Base-by-base conservation (phyloP, 2,888 invertebrate genomes). In the Tridacna gigas region DNA sequence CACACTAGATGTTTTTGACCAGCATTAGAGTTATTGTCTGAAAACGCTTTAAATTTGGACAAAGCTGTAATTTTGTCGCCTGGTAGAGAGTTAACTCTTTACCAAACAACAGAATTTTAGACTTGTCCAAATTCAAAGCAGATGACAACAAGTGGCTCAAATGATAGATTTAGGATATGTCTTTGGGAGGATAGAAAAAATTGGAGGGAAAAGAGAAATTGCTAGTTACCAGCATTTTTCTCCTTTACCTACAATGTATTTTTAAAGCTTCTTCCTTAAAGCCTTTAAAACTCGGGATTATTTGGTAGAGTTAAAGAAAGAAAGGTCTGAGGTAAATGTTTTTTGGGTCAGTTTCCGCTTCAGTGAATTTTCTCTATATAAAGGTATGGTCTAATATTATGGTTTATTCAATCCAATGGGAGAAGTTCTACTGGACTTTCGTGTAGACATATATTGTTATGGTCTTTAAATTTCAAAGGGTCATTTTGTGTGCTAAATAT, bases 371-470 rank as follows among this genome's bases (percentile, higher is more conserved):
- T 45, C 69, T 47, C 13, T 69, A n/a, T 47, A 45, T 69, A 69
- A 47, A 47, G 69, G 45, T 69, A 69, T 47, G 69, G 45, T 65
- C 69, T 69, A 69, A 69, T 69, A 20, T 69, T 69, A 69, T n/a
- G 9, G 28, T n/a, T 20, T 12, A 20, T 18, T 69, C 45, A 69
- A 25, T 69, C n/a, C 15, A 69, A 22, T 7, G 47, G 22, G 20
- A 45, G n/a, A 69, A n/a, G 45, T 45, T 18, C 15, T 12, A 12
- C 45, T 45, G 45, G 45, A 69, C 18, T 18, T 69, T 45, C 28
- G 45, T 69, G 37, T 37, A 37, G 2, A 37, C 37, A 37, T 65
- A 69, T 69, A 28, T 69, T 69, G 28, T 69, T 69, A 28, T 69
- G 45, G 69, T 45, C 69, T 65, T 65, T 9, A 65, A 65, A 65